Conservation (phyloP, 2,888 invertebrate genomes). For the Mactromeris polynyma region DNA sequence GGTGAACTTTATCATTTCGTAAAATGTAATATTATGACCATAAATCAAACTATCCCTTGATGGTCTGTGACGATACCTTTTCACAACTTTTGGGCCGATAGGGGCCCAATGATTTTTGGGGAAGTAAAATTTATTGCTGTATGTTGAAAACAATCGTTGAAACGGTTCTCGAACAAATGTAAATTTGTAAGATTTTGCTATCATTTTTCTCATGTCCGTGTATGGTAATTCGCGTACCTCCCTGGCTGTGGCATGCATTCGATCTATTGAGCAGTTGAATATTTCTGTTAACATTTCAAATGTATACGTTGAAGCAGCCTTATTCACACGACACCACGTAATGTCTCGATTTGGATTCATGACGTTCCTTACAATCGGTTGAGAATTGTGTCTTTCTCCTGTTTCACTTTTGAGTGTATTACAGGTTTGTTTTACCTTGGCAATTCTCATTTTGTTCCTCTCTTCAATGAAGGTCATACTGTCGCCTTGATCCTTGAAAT, state of each 20-base stretch:
- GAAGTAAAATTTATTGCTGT: neutral
- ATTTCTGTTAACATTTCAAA: neutral
- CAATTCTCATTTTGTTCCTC: neutral
- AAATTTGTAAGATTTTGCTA: neutral
- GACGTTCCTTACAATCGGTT: neutral
- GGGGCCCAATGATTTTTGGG: too few species aligned
- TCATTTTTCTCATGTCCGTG: neutral
- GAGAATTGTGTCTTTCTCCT: too few species aligned
- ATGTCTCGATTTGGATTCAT: neutral
- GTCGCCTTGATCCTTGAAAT: neutral
- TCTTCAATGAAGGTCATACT: neutral
- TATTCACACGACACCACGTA: neutral
- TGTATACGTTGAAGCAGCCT: neutral
- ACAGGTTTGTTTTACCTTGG: neutral
- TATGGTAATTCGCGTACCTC: neutral
- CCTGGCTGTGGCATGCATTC: neutral
- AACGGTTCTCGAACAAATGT: constrained; percentile 2
- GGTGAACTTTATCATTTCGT: neutral
- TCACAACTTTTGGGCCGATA: neutral
- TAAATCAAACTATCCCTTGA: neutral
- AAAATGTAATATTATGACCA: neutral
- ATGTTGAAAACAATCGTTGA: neutral
- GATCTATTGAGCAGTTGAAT: neutral
- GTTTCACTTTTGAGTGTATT: neutral
- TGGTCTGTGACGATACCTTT: neutral